phyloP scores from a whole-genome alignment of 2,113 vertebrate genomes.

The Erythrocercus mccallii region DNA sequence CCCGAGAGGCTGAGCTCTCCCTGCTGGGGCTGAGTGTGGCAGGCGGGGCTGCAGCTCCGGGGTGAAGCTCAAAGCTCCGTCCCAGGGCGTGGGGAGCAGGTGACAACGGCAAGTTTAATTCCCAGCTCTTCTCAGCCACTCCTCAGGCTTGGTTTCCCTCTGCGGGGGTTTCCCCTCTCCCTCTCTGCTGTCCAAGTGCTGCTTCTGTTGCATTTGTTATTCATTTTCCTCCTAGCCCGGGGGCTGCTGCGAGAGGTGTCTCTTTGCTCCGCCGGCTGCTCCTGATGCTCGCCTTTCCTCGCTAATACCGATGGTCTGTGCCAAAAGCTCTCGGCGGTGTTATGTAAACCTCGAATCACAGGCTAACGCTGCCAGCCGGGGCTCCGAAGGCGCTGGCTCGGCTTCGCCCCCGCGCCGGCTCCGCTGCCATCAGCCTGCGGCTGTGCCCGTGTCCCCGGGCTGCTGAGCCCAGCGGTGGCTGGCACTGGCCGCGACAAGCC shows the following conservation, averaged over 20 bases:
- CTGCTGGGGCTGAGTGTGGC: rapidly evolving
- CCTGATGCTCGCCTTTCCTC: constrained; percentile 12
- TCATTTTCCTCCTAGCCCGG: not conserved
- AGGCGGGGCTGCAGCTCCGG: rapidly evolving
- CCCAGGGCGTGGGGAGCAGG: not conserved
- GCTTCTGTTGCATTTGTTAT: not conserved
- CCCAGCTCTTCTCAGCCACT: not conserved
- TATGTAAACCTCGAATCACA: constrained; percentile 62
- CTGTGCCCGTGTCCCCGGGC: not conserved
- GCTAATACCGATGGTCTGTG: constrained; percentile 41
- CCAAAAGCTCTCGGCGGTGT: constrained; percentile 14
- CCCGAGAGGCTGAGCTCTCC: not conserved
- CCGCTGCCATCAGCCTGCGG: rapidly evolving
- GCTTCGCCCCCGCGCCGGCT: not conserved
- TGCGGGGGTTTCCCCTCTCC: not conserved
- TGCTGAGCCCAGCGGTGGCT: not conserved
- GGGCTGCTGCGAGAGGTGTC: constrained; percentile 18
- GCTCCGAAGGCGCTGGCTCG: not conserved
- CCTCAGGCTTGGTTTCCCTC: not conserved
- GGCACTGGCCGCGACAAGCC: not conserved
- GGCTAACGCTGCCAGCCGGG: not conserved
- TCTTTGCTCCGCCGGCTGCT: constrained; percentile 21
- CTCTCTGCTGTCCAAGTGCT: not conserved
- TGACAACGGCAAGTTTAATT: not conserved
- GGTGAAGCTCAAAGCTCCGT: not conserved